Evolutionary conservation across 2,888 invertebrate species (phyloP).

Genomic region (Trachelus stipa): DNA sequence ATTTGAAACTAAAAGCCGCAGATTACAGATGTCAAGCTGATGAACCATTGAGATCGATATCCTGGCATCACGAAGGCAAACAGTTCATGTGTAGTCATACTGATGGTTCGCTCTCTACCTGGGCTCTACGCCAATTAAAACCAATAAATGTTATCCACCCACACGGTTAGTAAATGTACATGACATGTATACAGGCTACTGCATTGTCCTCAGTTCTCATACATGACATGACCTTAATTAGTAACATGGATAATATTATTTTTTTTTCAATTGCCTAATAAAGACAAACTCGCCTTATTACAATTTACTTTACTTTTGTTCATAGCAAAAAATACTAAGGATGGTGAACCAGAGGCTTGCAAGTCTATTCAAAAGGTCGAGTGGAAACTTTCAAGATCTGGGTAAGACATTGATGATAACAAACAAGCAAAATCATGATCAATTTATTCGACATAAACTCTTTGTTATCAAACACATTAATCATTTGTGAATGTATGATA

Average conservation of each 20-base stretch:
- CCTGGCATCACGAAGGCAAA: conserved; percentile 99
- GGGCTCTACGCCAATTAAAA: conserved; percentile 85
- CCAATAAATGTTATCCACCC: conserved; percentile 88
- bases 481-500: neutral
- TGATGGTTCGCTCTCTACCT: conserved; percentile 95
- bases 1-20: conserved; percentile 86
- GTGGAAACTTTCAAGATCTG: conserved; percentile 90
- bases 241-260: neutral
- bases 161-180: conserved; percentile 77
- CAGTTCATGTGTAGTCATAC: conserved; percentile 96
- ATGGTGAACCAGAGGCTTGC: conserved; percentile 92
- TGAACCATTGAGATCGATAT: conserved; percentile 85
- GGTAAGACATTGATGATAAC: conserved; percentile 70
- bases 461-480: neutral
- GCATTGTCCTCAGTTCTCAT: neutral
- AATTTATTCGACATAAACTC: neutral
- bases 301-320: conserved; percentile 43
- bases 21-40: conserved; percentile 86
- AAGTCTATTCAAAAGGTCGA: conserved; percentile 96
- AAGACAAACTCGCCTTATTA: conserved; percentile 3
- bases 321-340: conserved; percentile 90
- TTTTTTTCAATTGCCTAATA: conserved; percentile 12
- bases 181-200: conserved; percentile 11
- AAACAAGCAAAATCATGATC: neutral
- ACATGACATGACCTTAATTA: conserved; percentile 3